A percentile compares a stretch with the other conserved stretches of the same genome.
These are phyloP conservation scores for Balearica regulorum DNA, from an alignment of 2,797 vertebrate species.

Conservation along the genomic window DNA sequence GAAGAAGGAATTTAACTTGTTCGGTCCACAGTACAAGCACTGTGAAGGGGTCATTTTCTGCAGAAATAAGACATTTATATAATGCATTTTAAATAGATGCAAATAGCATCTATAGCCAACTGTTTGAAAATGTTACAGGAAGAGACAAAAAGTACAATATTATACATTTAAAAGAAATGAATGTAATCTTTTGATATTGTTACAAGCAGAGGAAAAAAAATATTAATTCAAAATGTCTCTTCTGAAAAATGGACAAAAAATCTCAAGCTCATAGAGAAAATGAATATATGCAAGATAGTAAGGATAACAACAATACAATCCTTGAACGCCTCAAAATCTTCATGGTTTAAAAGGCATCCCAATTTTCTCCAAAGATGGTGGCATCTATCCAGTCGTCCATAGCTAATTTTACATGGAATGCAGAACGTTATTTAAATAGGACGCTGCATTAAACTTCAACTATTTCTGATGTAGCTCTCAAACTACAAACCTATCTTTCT, in stretches of 20 bases:
- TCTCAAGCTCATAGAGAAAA: constrained; percentile 64
- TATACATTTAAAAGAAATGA: constrained; percentile 33
- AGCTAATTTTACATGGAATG: constrained; percentile 79
- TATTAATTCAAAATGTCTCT: constrained; percentile 37
- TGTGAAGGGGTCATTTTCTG: not conserved
- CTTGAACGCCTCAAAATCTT: constrained; percentile 73
- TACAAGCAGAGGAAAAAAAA: constrained; percentile 12
- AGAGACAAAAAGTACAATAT: constrained; percentile 42
- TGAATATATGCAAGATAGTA: constrained; percentile 69
- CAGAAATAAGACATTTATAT: constrained; percentile 41
- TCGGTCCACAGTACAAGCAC: not conserved
- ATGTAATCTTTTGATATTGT: constrained; percentile 20
- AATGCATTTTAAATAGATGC: constrained; percentile 57
- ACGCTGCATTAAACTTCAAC: constrained; percentile 67
- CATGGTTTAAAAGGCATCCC: constrained; percentile 77
- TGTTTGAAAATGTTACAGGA: not conserved
- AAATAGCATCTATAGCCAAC: constrained; percentile 38
- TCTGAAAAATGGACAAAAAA: constrained; percentile 18
- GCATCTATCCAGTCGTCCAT: constrained; percentile 74
- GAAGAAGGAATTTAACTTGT: not conserved
- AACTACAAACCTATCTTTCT: constrained; percentile 71
- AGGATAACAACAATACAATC: constrained; percentile 70
- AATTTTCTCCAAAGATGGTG: constrained; percentile 77
- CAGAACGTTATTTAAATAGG: constrained; percentile 77
- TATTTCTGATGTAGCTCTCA: constrained; percentile 73